These are phyloP conservation scores for Hydrolagus colliei DNA, from an alignment of 2,797 vertebrate genomes.

Conservation along the genomic window DNA sequence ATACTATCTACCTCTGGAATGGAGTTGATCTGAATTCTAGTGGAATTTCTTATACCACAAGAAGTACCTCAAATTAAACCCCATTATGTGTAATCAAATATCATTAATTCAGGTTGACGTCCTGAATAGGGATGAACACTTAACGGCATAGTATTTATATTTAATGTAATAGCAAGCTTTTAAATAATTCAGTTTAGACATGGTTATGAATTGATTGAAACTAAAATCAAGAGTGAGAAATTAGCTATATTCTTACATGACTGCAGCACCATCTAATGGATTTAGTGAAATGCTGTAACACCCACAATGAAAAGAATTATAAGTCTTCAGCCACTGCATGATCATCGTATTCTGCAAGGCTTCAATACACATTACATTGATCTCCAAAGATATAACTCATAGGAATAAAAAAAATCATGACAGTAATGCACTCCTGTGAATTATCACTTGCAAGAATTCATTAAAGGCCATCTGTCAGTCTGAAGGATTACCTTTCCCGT, in stretches of 20 bases:
- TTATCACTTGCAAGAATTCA: not conserved
- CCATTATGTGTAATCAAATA: too few species aligned
- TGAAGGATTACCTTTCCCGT: not conserved
- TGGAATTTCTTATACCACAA: too few species aligned
- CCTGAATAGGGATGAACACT: too few species aligned
- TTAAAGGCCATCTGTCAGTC: conserved; percentile 1
- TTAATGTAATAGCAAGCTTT: not conserved
- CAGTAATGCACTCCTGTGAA: not conserved
- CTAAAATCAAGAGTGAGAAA: not conserved
- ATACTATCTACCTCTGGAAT: too few species aligned
- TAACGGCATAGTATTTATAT: not conserved
- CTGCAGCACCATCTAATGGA: conserved; percentile 25
- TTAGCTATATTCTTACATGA: not conserved
- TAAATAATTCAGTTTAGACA: not conserved
- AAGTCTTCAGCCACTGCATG: not conserved
- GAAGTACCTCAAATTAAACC: too few species aligned
- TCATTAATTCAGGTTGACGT: too few species aligned
- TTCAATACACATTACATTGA: not conserved
- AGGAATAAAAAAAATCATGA: not conserved
- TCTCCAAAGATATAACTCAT: not conserved
- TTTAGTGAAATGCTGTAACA: not conserved
- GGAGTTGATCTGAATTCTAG: too few species aligned
- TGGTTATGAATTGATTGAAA: not conserved
- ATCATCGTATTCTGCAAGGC: not conserved
- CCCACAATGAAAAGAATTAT: not conserved